A percentile compares a stretch with the other conserved stretches of the same genome.
These are phyloP conservation scores for Spodoptera litura DNA, from an alignment of 1,140 invertebrate genomes.

Conservation along the genomic window DNA sequence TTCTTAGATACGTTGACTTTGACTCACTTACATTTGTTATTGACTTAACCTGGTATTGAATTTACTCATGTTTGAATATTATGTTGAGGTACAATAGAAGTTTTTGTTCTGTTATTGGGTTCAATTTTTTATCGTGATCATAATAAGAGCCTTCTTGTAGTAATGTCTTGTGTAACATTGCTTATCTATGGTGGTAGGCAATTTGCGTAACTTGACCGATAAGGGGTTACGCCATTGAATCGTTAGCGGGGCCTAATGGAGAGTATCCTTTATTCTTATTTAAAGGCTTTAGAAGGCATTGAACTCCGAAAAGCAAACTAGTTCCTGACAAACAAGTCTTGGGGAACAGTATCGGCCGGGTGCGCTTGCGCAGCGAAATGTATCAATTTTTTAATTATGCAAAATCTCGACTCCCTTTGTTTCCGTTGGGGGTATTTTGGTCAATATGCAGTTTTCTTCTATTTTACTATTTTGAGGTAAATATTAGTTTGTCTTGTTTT, in stretches of 20 bases:
- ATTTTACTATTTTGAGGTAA: neutral
- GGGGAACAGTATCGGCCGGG: conserved; percentile 57
- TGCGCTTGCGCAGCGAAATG: conserved; percentile 38
- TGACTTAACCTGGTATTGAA: conserved; percentile 10
- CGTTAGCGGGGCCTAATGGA: conserved; percentile 11
- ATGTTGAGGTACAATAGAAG: neutral
- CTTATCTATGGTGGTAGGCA: conserved; percentile 45
- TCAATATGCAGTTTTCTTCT: neutral
- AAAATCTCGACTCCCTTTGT: neutral
- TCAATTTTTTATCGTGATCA: conserved; percentile 39
- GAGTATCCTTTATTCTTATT: conserved; percentile 24
- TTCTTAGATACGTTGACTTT: conserved; percentile 6
- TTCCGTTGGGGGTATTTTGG: neutral
- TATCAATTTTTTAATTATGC: conserved; percentile 49
- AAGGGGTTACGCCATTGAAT: conserved; percentile 44
- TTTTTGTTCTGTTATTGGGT: neutral
- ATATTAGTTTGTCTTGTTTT: no score
- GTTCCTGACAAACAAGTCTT: conserved; percentile 66
- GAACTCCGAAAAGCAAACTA: conserved; percentile 79
- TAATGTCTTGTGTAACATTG: conserved; percentile 39
- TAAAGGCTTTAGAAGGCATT: conserved; percentile 60
- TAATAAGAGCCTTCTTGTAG: conserved; percentile 21
- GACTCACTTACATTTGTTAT: conserved; percentile 29
- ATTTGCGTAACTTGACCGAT: conserved; percentile 46
- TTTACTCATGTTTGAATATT: conserved; percentile 9